Conservation (phyloP, 2,888 invertebrate genomes). For the Lasius platythorax region DNA sequence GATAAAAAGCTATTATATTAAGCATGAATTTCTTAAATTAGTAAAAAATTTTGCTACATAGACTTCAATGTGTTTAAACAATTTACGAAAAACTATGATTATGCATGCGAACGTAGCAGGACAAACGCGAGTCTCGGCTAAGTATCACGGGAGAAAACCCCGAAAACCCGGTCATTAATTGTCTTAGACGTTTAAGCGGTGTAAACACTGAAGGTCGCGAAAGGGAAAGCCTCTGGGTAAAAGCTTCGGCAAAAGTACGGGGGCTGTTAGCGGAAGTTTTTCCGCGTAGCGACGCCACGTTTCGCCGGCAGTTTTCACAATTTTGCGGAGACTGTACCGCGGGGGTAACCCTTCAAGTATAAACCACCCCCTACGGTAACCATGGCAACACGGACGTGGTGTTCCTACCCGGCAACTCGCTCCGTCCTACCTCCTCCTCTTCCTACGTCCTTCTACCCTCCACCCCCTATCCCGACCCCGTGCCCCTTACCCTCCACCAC, state of each 20-base stretch:
- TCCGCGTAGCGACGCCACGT: constrained; percentile 55
- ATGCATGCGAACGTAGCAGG: constrained; percentile 20
- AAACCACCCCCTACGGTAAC: constrained; percentile 82
- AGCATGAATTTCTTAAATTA: neutral
- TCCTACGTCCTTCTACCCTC: constrained; percentile 66
- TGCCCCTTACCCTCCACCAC: constrained; percentile 69
- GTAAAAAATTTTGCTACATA: neutral
- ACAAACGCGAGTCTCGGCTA: constrained; percentile 5
- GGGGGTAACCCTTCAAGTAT: constrained; percentile 83
- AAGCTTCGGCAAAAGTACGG: constrained; percentile 80
- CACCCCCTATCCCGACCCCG: constrained; percentile 60
- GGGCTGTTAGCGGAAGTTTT: constrained; percentile 70
- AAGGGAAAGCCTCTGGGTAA: constrained; percentile 82
- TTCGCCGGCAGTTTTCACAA: constrained; percentile 79
- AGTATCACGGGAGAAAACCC: constrained; percentile 61
- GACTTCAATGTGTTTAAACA: neutral
- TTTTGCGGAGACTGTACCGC: constrained; percentile 83
- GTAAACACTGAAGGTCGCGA: constrained; percentile 82
- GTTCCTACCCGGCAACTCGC: constrained; percentile 79
- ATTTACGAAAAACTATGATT: constrained; percentile 19
- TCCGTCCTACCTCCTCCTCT: constrained; percentile 70
- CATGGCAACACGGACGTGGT: constrained; percentile 83
- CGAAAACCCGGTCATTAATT: constrained; percentile 79
- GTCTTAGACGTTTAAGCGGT: constrained; percentile 82
- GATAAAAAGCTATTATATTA: neutral